Conservation (phyloP, 1,140 invertebrate genomes). For the Drosophila carrolli region DNA sequence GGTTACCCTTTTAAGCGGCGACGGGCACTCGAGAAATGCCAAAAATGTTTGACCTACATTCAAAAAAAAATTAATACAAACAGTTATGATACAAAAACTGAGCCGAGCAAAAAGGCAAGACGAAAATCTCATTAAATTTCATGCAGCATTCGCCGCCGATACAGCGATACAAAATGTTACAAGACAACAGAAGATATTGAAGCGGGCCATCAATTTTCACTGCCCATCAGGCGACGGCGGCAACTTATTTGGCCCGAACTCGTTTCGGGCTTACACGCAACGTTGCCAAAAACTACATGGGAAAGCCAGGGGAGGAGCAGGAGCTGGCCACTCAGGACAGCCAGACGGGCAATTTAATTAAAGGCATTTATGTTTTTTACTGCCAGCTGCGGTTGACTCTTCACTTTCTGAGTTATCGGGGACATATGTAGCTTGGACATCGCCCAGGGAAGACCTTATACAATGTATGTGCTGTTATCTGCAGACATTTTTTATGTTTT, state of each 20-base stretch:
- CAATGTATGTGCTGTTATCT: no score
- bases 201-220: constrained; percentile 60
- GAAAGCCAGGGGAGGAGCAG: background rate
- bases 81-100: constrained; percentile 59
- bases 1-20: constrained; percentile 58
- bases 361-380: constrained; percentile 72
- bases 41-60: constrained; percentile 79
- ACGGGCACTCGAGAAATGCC: constrained; percentile 50
- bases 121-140: constrained; percentile 75
- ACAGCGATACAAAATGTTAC: constrained; percentile 54
- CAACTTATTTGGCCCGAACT: constrained; percentile 24
- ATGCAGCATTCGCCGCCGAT: constrained; percentile 54
- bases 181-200: constrained; percentile 51
- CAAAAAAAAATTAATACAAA: constrained; percentile 42
- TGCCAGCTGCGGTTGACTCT: constrained; percentile 42
- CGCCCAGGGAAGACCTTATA: no score
- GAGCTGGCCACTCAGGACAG: constrained; percentile 23
- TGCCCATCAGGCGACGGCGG: constrained; percentile 42
- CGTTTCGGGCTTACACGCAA: constrained; percentile 53
- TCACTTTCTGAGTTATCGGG: constrained; percentile 23
- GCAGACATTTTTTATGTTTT: no score
- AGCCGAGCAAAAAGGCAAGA: constrained; percentile 21
- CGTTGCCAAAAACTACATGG: constrained; percentile 32
- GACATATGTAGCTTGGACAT: background rate
- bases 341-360: constrained; percentile 66